These are phyloP conservation scores for Isurus oxyrinchus DNA, from an alignment of 2,113 vertebrate genomes.

Conservation along the genomic window DNA sequence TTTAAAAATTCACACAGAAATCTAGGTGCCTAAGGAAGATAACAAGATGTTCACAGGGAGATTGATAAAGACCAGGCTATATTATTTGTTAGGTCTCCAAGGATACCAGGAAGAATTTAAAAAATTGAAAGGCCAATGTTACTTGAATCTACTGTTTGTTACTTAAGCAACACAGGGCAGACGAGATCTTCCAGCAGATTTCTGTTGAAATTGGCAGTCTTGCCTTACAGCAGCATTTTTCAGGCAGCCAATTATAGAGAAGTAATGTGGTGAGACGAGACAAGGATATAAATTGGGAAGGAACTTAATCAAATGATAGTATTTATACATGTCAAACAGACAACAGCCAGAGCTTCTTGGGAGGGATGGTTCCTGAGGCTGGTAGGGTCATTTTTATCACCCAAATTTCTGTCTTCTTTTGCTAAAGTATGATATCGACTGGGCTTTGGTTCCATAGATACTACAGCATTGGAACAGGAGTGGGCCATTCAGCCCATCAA, in stretches of 20 bases:
- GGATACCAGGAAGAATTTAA: neutral
- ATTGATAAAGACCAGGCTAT: neutral
- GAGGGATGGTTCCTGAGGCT: neutral
- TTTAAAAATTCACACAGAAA: neutral
- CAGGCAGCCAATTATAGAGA: neutral
- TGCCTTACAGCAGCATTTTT: neutral
- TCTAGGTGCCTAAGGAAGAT: neutral
- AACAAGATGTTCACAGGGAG: neutral
- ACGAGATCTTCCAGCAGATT: neutral
- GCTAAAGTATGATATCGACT: neutral
- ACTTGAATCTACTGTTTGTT: neutral
- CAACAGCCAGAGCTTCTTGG: neutral
- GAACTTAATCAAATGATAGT: neutral
- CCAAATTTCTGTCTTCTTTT: neutral
- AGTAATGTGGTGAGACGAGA: neutral
- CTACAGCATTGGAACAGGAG: neutral
- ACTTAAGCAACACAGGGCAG: neutral
- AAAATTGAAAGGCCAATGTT: neutral
- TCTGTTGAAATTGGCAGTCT: neutral
- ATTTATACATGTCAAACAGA: neutral
- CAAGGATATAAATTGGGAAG: neutral
- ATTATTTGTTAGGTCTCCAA: neutral
- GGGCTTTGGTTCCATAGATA: neutral
- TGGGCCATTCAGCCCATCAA: neutral
- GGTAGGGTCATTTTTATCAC: neutral